Evolutionary conservation across 2,797 vertebrate species (phyloP).

Genomic region (Dipus sagitta): DNA sequence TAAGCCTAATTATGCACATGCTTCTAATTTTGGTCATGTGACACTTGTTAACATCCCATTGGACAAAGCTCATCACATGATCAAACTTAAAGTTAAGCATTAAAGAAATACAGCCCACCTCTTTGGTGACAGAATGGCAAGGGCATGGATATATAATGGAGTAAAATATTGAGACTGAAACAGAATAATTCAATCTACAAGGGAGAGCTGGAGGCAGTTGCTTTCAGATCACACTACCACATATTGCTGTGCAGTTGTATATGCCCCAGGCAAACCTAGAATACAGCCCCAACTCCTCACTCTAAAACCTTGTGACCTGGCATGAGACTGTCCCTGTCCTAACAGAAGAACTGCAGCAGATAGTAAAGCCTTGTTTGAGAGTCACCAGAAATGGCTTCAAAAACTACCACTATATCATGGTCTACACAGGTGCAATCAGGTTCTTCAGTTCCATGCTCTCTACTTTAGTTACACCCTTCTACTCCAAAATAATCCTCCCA

Average conservation of each 20-base stretch:
- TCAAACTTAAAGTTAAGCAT: conserved; percentile 39
- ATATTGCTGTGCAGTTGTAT: neutral
- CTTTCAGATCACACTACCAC: conserved; percentile 28
- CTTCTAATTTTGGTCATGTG: conserved; percentile 56
- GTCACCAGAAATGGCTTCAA: conserved; percentile 35
- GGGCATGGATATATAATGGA: conserved; percentile 1
- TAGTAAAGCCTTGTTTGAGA: conserved; percentile 26
- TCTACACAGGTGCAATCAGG: neutral
- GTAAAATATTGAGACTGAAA: neutral
- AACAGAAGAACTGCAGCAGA: neutral
- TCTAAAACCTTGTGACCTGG: neutral
- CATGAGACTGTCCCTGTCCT: conserved; percentile 10
- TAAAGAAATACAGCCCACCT: conserved; percentile 18
- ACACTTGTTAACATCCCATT: conserved; percentile 27
- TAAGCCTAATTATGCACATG: neutral
- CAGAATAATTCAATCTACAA: conserved; percentile 9
- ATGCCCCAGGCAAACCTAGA: neutral
- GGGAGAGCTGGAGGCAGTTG: neutral
- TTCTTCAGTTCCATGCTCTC: conserved; percentile 36
- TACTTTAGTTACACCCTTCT: conserved; percentile 7
- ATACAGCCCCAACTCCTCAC: neutral
- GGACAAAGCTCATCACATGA: conserved; percentile 22
- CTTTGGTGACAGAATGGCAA: conserved; percentile 3
- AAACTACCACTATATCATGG: neutral
- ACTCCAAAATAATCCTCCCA: conserved; percentile 20